Percentiles rank a stretch among this genome's conserved stretches.
Conservation (phyloP, 2,113 vertebrate genomes). For the Corynorhinus townsendii region DNA sequence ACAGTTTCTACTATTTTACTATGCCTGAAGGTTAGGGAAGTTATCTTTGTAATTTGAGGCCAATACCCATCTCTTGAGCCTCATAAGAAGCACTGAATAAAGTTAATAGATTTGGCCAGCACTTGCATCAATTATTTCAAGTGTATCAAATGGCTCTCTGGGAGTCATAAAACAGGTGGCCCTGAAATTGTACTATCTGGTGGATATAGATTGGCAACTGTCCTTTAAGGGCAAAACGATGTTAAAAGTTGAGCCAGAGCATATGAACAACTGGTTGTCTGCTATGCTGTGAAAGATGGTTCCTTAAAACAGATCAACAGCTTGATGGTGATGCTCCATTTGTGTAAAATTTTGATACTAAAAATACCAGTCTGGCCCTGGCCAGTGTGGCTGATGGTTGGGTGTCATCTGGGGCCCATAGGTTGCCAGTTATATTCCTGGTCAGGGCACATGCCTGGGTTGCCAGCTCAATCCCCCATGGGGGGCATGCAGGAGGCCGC, state of each 20-base stretch:
- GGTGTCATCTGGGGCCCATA: too few species aligned
- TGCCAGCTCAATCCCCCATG: background rate
- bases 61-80: background rate
- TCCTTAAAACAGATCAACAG: background rate
- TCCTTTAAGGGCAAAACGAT: slow-evolving; percentile 7
- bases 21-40: background rate
- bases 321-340: background rate
- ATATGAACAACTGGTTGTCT: background rate
- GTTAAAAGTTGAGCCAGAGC: slow-evolving; percentile 23
- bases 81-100: slow-evolving; percentile 10
- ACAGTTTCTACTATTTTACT: background rate
- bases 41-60: slow-evolving; percentile 26
- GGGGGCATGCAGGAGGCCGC: background rate
- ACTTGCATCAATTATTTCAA: slow-evolving; percentile 26
- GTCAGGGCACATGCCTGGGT: background rate
- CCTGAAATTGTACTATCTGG: background rate
- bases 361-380: background rate
- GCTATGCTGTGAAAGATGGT: background rate
- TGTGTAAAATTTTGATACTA: background rate
- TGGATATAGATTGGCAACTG: background rate
- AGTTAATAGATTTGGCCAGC: slow-evolving; percentile 17
- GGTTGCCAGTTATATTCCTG: too few species aligned
- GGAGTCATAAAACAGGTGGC: slow-evolving; percentile 30
- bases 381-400: background rate
- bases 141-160: background rate